Conservation (phyloP, 2,888 invertebrate species). For the Apamea anceps region DNA sequence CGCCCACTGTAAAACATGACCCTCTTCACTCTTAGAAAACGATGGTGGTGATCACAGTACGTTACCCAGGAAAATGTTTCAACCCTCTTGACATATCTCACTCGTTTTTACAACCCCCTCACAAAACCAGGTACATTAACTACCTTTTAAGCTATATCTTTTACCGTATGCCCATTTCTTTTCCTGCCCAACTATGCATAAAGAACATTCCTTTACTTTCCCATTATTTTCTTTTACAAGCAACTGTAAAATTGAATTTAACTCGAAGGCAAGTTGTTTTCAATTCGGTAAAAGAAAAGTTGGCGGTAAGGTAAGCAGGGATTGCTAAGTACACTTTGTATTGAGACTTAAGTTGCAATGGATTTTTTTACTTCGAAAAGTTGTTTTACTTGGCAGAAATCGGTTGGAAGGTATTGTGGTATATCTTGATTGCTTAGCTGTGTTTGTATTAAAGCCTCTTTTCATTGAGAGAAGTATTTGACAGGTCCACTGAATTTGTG, state of each 20-base stretch:
- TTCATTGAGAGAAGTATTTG: background rate
- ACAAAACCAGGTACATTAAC: slow-evolving; percentile 10
- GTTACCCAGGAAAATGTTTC: slow-evolving; percentile 2
- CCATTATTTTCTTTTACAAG: slow-evolving; percentile 40
- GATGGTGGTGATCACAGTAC: background rate
- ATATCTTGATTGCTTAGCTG: background rate
- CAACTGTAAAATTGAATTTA: slow-evolving; percentile 61
- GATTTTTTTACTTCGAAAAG: slow-evolving; percentile 32
- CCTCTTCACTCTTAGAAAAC: background rate
- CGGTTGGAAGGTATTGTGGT: background rate
- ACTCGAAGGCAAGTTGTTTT: slow-evolving; percentile 61
- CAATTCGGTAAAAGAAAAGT: slow-evolving; percentile 66
- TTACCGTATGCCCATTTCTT: slow-evolving; percentile 10
- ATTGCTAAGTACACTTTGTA: slow-evolving; percentile 48
- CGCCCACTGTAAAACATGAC: background rate
- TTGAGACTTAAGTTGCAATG: slow-evolving; percentile 49
- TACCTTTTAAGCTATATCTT: slow-evolving; percentile 4
- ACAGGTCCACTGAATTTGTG: background rate
- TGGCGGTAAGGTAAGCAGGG: slow-evolving; percentile 49
- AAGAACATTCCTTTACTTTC: slow-evolving; percentile 33
- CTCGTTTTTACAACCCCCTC: background rate
- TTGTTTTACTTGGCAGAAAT: slow-evolving; percentile 34
- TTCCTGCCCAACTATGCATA: slow-evolving; percentile 34
- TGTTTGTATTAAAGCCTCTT: background rate
- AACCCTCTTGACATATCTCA: slow-evolving; percentile 14